A percentile compares a stretch with the other conserved stretches of the same genome.
Conservation (phyloP, 2,888 invertebrate genomes). For the Apoderus coryli region DNA sequence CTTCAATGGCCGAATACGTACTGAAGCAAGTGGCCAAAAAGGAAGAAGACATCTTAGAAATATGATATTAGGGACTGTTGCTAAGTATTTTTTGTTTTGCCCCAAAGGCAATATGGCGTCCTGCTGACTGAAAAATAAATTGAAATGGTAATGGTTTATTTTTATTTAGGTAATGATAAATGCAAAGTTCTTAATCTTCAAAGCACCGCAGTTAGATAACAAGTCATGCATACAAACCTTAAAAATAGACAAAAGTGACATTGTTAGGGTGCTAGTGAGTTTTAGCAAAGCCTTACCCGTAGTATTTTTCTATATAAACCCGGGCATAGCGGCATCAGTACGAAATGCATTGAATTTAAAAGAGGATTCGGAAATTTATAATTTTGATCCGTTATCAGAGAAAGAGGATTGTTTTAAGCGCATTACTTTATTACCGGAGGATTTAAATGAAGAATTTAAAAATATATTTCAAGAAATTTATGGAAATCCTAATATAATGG, state of each 20-base stretch:
- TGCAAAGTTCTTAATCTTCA: slow-evolving; percentile 31
- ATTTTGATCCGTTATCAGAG: slow-evolving; percentile 43
- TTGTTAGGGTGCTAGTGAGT: slow-evolving; percentile 62
- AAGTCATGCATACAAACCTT: slow-evolving; percentile 42
- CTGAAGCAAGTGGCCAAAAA: too few relatives aligned
- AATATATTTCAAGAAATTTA: slow-evolving; percentile 49
- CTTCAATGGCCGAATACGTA: too few relatives aligned
- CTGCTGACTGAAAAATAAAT: too few relatives aligned
- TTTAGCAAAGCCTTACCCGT: slow-evolving; percentile 64
- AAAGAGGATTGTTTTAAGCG: slow-evolving; percentile 47
- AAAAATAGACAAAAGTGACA: slow-evolving; percentile 51
- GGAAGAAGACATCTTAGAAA: too few relatives aligned
- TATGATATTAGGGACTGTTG: too few relatives aligned
- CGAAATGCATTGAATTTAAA: slow-evolving; percentile 57
- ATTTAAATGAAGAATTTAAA: slow-evolving; percentile 50
- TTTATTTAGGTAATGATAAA: slow-evolving; percentile 27
- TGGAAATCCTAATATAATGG: slow-evolving; percentile 36
- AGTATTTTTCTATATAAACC: slow-evolving; percentile 64
- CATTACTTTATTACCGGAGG: slow-evolving; percentile 61
- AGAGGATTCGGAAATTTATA: slow-evolving; percentile 34
- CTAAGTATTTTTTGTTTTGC: too few relatives aligned
- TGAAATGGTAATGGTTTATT: too few relatives aligned
- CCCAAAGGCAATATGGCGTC: too few relatives aligned
- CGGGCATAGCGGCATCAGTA: slow-evolving; percentile 51
- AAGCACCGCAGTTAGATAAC: slow-evolving; percentile 43